A percentile compares a stretch with the other conserved stretches of the same genome.
phyloP scores from a whole-genome alignment of 2,888 invertebrate species.

The Pherbina coryleti region DNA sequence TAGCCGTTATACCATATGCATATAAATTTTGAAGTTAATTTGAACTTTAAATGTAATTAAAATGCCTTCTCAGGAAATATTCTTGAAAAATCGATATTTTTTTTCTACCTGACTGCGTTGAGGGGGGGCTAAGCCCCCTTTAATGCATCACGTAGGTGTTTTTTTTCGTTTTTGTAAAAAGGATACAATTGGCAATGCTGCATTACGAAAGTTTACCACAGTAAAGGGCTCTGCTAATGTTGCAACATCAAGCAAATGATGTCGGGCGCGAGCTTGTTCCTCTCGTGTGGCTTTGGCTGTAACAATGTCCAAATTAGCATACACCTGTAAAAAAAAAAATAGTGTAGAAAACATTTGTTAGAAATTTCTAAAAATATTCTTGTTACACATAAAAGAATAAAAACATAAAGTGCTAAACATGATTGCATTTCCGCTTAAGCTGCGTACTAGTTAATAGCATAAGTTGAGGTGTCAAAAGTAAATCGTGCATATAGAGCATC shows the following conservation, averaged over 20 bases:
- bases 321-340: slow-evolving; percentile 80
- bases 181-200: slow-evolving; percentile 81
- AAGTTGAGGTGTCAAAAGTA: slow-evolving; percentile 4
- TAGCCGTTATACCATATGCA: no score
- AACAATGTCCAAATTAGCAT: slow-evolving; percentile 91
- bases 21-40: no score
- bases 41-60: no score
- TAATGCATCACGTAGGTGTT: no score
- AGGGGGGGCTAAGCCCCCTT: no score
- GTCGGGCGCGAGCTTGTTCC: slow-evolving; percentile 81
- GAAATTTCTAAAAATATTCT: background rate
- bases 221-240: slow-evolving; percentile 84
- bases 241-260: slow-evolving; percentile 90
- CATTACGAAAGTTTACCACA: slow-evolving; percentile 86
- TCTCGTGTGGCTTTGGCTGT: slow-evolving; percentile 92
- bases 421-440: slow-evolving; percentile 7
- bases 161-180: slow-evolving; percentile 39
- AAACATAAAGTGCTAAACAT: slow-evolving; percentile 4
- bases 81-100: no score
- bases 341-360: background rate
- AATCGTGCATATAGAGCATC: slow-evolving; percentile 16
- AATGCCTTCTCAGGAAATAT: no score
- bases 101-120: no score
- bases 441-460: background rate
- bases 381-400: background rate